These are phyloP conservation scores for Trinectes maculatus DNA, from an alignment of 2,113 vertebrate species.

Conservation along the genomic window DNA sequence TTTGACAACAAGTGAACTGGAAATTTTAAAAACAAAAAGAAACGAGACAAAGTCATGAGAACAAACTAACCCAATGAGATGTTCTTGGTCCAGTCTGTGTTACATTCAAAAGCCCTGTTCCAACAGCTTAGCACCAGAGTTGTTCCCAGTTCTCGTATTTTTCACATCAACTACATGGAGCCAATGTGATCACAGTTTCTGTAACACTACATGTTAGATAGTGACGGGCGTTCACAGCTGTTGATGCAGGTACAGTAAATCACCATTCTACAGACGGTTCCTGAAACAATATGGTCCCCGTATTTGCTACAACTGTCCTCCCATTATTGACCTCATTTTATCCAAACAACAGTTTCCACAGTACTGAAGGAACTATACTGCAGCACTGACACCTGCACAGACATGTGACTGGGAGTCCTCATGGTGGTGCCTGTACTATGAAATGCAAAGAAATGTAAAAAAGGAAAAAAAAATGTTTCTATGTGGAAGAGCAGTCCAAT, in stretches of 20 bases:
- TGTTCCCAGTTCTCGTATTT: conserved; percentile 35
- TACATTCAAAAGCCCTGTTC: conserved; percentile 42
- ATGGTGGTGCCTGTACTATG: not conserved
- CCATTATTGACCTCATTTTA: no score
- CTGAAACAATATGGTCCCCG: conserved; percentile 18
- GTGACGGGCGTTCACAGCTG: no score
- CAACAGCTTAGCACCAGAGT: conserved; percentile 48
- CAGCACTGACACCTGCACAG: not conserved
- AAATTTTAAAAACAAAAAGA: not conserved
- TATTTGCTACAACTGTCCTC: conserved; percentile 43
- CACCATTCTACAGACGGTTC: not conserved
- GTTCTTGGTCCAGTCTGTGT: conserved; percentile 63
- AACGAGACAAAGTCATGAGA: not conserved
- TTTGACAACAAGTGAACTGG: conserved; percentile 15
- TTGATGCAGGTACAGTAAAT: not conserved
- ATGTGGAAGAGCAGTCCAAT: not conserved
- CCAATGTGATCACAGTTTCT: conserved; percentile 10
- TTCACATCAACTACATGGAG: conserved; percentile 3
- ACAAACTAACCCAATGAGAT: conserved; percentile 36
- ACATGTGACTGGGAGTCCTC: not conserved
- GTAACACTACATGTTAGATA: conserved; percentile 11
- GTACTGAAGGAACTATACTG: not conserved
- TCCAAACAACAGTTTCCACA: not conserved
- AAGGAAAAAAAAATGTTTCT: not conserved
- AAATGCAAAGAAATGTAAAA: not conserved